phyloP scores from a whole-genome alignment of 2,797 vertebrate species.

The Acanthis flammea region DNA sequence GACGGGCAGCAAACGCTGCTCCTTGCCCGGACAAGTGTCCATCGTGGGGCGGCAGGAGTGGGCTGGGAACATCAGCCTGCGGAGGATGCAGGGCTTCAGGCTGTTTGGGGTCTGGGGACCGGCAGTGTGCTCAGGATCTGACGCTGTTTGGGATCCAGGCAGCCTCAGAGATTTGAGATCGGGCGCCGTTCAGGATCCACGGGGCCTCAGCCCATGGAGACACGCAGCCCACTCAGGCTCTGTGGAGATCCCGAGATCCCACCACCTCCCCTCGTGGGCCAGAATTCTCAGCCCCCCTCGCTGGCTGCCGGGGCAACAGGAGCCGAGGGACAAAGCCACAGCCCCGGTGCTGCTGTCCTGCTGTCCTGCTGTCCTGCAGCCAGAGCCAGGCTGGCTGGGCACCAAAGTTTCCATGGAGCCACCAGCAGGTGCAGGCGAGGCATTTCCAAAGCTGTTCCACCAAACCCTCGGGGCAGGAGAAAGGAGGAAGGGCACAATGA shows the following conservation, averaged over 20 bases:
- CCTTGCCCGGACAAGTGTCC: accelerated
- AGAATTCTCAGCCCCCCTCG: background rate
- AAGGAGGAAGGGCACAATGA: background rate
- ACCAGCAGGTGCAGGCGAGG: background rate
- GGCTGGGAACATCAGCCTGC: background rate
- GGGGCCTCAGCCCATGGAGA: background rate
- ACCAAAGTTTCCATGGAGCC: background rate
- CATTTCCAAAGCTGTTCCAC: background rate
- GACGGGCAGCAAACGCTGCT: background rate
- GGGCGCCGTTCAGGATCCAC: accelerated
- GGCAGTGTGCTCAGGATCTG: background rate
- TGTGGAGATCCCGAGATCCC: background rate
- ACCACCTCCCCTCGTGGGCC: background rate
- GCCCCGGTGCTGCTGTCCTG: background rate
- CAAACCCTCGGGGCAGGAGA: background rate
- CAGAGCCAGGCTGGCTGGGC: background rate
- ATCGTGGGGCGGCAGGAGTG: accelerated
- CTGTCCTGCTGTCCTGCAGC: background rate
- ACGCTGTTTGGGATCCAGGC: background rate
- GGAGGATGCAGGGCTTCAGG: background rate
- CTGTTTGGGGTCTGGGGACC: background rate
- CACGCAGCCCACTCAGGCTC: background rate
- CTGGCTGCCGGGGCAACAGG: background rate
- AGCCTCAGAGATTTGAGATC: background rate
- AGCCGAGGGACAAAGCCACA: background rate